Base-by-base conservation (phyloP, 1,140 invertebrate genomes). In the Rhynchophorus ferrugineus region DNA sequence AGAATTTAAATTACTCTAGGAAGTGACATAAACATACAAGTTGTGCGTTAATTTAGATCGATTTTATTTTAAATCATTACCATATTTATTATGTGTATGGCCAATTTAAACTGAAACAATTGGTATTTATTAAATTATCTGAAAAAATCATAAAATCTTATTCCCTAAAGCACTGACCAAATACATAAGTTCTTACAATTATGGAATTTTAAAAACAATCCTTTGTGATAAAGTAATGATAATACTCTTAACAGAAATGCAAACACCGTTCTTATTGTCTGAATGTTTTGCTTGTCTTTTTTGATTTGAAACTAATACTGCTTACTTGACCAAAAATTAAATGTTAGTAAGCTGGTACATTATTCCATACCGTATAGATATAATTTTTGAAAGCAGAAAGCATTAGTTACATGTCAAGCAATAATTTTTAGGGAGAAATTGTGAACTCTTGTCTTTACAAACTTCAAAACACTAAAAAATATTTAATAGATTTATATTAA, bases 251-350 rank as follows among this genome's bases (percentile, higher is more conserved):
- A 5, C 39, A 34, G 13, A 49, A 43, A 33, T 42, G 22, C 38
- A 49, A 43, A 49, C 24, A 48, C 11, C 14, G 24, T 49, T 18
- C 18, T 51, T 51, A 51, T 51, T 51, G 49, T 51, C 49, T 51
- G 41, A 51, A 36, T 44, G 35, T 51, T 51, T 51, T 36, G 17
- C n/a, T 44, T 51, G 41, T 51, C 41, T 51, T 44, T 51, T 51
- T 36, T 44, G 17, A 36, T 43, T 39, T 44, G n/a, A 35, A 44
- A 7, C 13, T 51, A 51, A 51, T 51, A 51, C 49, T 51, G 49
- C 29, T 51, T 38, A 44, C 22, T 48, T 38, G 19, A n/a, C n/a
- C n/a, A n/a, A n/a, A n/a, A n/a, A n/a, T n/a, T n/a, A n/a, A 29
- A 29, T 6, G 24, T 29, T 29, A 29, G 24, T 29, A 29, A 29